Conservation (phyloP, 2,888 invertebrate genomes). For the Ophioninae sp. region DNA sequence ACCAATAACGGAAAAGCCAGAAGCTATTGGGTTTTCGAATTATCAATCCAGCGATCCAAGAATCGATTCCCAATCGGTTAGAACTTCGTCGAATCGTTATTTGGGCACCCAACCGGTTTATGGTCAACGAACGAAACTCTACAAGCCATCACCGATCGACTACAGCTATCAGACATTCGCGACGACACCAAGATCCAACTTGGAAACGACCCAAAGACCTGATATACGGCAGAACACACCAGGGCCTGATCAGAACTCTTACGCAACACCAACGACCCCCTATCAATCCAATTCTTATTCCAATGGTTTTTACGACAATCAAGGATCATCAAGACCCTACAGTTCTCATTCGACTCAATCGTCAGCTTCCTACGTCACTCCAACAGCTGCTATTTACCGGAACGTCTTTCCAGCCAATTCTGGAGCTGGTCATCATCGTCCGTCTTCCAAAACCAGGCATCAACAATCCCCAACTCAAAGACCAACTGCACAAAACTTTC, state of each 20-base stretch:
- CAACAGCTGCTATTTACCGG: conserved; percentile 39
- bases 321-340: conserved; percentile 58
- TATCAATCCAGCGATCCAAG: conserved; percentile 25
- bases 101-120: conserved; percentile 65
- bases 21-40: background rate
- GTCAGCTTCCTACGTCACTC: conserved; percentile 55
- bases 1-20: conserved; percentile 65
- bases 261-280: conserved; percentile 58
- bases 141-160: conserved; percentile 67
- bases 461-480: conserved; percentile 28
- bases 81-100: background rate
- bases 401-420: conserved; percentile 8
- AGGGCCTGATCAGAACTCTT: conserved; percentile 39
- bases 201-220: conserved; percentile 64
- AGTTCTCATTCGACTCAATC: conserved; percentile 54
- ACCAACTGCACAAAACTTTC: conserved; percentile 36
- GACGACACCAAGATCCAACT: conserved; percentile 35
- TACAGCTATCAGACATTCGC: conserved; percentile 60
- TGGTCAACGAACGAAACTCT: conserved; percentile 75
- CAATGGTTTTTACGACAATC: conserved; percentile 53
- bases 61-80: conserved; percentile 24
- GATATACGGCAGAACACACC: conserved; percentile 52
- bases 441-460: too few species aligned
- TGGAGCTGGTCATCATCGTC: background rate
- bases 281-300: conserved; percentile 27